Conservation (phyloP, 2,797 vertebrate genomes). For the Rallus crepitans region DNA sequence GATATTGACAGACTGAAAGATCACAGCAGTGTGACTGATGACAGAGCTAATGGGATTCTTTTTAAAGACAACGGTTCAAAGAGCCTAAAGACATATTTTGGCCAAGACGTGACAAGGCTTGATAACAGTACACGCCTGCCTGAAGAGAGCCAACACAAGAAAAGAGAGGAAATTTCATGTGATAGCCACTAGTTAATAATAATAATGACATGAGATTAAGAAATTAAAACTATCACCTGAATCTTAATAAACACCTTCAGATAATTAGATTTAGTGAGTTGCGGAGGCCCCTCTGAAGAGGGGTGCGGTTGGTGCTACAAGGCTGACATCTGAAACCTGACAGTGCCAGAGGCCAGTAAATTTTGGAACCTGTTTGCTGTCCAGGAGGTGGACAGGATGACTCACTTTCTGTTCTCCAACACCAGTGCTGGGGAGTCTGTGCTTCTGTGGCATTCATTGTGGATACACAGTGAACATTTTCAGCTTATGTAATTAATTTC, state of each 20-base stretch:
- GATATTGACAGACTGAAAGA: slow-evolving; percentile 44
- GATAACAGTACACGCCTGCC: accelerated
- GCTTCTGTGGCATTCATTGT: background rate
- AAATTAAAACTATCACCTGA: background rate
- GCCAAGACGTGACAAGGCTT: background rate
- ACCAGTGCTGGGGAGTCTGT: background rate
- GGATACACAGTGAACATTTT: background rate
- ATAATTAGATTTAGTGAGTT: background rate
- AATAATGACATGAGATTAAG: background rate
- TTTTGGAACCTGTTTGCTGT: background rate
- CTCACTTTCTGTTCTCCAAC: background rate
- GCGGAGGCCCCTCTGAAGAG: background rate
- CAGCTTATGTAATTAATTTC: background rate
- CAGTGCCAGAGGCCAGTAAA: background rate
- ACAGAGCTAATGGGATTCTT: slow-evolving; percentile 16
- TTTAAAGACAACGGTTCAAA: slow-evolving; percentile 30
- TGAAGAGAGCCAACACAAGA: background rate
- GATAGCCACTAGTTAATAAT: background rate
- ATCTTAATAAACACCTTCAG: background rate
- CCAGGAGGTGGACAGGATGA: background rate
- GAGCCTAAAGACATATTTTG: background rate
- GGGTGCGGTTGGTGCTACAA: background rate
- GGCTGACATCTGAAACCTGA: background rate
- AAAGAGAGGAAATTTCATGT: background rate
- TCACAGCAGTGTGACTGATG: background rate